phyloP scores from a whole-genome alignment of 2,113 vertebrate species.

The Amphilophus citrinellus region DNA sequence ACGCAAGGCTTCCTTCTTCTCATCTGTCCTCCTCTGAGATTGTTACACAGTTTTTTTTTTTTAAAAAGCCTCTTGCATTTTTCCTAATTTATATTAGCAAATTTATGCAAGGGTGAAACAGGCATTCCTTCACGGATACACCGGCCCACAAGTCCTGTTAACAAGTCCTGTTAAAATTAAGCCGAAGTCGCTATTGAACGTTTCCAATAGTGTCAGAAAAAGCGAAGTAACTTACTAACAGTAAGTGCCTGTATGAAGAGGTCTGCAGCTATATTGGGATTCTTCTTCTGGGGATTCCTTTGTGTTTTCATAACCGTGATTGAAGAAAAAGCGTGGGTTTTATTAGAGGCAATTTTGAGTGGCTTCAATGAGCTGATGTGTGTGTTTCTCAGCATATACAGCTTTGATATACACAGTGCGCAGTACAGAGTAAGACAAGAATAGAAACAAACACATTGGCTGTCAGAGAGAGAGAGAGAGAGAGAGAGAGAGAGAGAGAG shows the following conservation, averaged over 20 bases:
- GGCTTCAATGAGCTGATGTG: slow-evolving; percentile 30
- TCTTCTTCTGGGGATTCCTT: slow-evolving; percentile 54
- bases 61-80: neutral
- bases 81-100: slow-evolving; percentile 37
- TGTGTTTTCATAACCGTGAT: slow-evolving; percentile 44
- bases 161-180: slow-evolving; percentile 33
- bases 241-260: slow-evolving; percentile 23
- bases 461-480: slow-evolving; percentile 23
- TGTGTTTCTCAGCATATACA: slow-evolving; percentile 25
- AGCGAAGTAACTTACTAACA: neutral
- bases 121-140: slow-evolving; percentile 53
- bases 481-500: neutral
- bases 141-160: slow-evolving; percentile 26
- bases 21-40: neutral
- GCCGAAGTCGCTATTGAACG: slow-evolving; percentile 19
- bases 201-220: slow-evolving; percentile 13
- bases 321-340: slow-evolving; percentile 37
- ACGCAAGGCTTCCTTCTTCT: slow-evolving; percentile 11
- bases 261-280: slow-evolving; percentile 47
- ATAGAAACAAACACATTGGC: slow-evolving; percentile 55
- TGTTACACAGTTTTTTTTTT: too few species aligned
- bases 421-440: slow-evolving; percentile 39
- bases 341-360: slow-evolving; percentile 35
- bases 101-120: slow-evolving; percentile 30
- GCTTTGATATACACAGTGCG: slow-evolving; percentile 1